Percentiles rank a stretch among this genome's conserved stretches.
Evolutionary conservation across 2,113 vertebrate genomes (phyloP).

Genomic region (Choloepus hoffmanni): DNA sequence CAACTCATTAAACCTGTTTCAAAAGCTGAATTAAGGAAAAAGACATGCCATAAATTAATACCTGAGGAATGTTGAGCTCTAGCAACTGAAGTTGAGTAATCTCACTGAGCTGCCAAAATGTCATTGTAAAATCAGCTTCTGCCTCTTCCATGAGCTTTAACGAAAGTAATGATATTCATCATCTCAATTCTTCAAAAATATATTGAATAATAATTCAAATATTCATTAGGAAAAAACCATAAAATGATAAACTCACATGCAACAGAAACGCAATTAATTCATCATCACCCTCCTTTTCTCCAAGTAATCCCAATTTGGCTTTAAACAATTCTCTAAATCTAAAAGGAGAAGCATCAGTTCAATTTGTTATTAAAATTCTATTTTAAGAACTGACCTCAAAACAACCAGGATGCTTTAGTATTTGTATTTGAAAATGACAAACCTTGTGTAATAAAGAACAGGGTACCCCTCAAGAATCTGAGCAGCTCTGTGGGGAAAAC

Average conservation of each 20-base stretch:
- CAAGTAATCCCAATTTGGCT: conserved; percentile 89
- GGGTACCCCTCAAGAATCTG: conserved; percentile 85
- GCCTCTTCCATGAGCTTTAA: conserved; percentile 90
- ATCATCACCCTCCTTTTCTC: conserved; percentile 83
- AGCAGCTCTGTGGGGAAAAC: conserved; percentile 84
- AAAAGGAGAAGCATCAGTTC: conserved; percentile 67
- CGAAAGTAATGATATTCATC: conserved; percentile 68
- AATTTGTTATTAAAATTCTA: conserved; percentile 21
- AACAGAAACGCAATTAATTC: conserved; percentile 88
- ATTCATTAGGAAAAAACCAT: conserved; percentile 30
- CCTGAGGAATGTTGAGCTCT: conserved; percentile 84
- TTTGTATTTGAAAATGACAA: conserved; percentile 69
- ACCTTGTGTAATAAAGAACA: conserved; percentile 86
- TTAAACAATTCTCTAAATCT: conserved; percentile 90
- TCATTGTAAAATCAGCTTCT: conserved; percentile 90
- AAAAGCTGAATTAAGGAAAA: conserved; percentile 50
- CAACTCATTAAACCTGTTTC: background rate
- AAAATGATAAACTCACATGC: conserved; percentile 83
- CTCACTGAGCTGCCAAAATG: conserved; percentile 90
- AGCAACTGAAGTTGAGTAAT: conserved; percentile 85
- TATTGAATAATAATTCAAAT: conserved; percentile 33
- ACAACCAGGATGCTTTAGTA: background rate
- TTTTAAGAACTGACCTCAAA: conserved; percentile 43
- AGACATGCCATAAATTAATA: conserved; percentile 67
- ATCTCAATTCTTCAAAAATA: conserved; percentile 25